A percentile compares a stretch with the other conserved stretches of the same genome.
phyloP scores from a whole-genome alignment of 2,797 vertebrate species.

The Coccyzus lansbergi region DNA sequence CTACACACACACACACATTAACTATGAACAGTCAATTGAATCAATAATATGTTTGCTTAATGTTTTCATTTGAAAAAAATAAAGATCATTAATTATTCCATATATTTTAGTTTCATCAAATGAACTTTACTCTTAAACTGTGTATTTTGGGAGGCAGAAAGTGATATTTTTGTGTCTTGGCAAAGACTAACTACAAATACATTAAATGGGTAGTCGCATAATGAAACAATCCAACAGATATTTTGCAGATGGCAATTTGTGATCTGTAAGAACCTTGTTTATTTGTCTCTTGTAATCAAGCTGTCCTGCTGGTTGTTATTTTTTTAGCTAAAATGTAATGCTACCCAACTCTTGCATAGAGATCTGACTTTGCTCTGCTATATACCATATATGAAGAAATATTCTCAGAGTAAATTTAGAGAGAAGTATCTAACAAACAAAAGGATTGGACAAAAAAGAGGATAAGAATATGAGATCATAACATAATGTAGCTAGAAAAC shows the following conservation, averaged over 20 bases:
- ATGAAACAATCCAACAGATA: not conserved
- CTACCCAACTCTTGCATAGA: not conserved
- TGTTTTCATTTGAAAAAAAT: not conserved
- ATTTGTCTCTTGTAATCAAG: not conserved
- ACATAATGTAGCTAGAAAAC: not conserved
- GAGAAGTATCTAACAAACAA: not conserved
- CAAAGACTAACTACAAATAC: not conserved
- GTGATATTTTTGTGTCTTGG: not conserved
- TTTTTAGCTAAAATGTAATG: not conserved
- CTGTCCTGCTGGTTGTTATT: not conserved
- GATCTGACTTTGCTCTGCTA: not conserved
- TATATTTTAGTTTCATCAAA: not conserved
- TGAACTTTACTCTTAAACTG: not conserved
- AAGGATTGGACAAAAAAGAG: not conserved
- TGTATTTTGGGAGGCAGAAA: not conserved
- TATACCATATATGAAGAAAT: not conserved
- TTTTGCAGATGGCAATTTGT: not conserved
- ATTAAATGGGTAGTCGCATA: not conserved
- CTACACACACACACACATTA: not conserved
- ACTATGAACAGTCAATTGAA: not conserved
- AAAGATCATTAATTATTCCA: not conserved
- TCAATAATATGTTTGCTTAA: not conserved
- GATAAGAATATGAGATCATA: not conserved
- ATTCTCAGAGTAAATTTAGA: not conserved
- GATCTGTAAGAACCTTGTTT: not conserved